Evolutionary conservation across 2,113 vertebrate genomes (phyloP).

Genomic region (Numenius arquata): DNA sequence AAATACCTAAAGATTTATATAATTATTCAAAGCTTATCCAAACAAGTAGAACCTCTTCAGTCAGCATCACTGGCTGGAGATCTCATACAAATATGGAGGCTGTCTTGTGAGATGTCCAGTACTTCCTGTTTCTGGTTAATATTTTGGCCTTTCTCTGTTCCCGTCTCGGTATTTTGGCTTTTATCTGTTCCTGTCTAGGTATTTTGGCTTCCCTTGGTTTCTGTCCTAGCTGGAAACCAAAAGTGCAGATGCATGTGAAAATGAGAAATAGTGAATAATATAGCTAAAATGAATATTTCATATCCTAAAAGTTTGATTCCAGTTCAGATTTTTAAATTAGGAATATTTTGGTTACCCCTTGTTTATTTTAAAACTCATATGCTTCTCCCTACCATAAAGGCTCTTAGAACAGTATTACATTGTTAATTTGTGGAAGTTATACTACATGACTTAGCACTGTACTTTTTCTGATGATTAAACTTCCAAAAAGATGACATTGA

Average conservation of each 20-base stretch:
- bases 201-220: conserved; percentile 61
- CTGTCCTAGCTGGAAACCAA: conserved; percentile 42
- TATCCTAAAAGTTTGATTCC: background rate
- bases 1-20: conserved; percentile 40
- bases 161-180: conserved; percentile 59
- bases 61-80: conserved; percentile 7
- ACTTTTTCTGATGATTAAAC: background rate
- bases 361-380: background rate
- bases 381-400: background rate
- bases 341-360: background rate
- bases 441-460: background rate
- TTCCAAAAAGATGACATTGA: background rate
- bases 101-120: conserved; percentile 27
- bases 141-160: conserved; percentile 55
- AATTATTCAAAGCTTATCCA: conserved; percentile 30
- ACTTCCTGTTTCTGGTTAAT: conserved; percentile 58
- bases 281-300: background rate
- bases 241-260: conserved; percentile 27
- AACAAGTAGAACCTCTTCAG: conserved; percentile 24
- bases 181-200: conserved; percentile 61
- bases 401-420: background rate
- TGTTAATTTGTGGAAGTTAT: background rate
- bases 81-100: conserved; percentile 33
- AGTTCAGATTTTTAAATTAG: background rate
- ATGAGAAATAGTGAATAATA: conserved; percentile 5